phyloP scores from a whole-genome alignment of 2,113 vertebrate species.

The Aphyosemion australe region DNA sequence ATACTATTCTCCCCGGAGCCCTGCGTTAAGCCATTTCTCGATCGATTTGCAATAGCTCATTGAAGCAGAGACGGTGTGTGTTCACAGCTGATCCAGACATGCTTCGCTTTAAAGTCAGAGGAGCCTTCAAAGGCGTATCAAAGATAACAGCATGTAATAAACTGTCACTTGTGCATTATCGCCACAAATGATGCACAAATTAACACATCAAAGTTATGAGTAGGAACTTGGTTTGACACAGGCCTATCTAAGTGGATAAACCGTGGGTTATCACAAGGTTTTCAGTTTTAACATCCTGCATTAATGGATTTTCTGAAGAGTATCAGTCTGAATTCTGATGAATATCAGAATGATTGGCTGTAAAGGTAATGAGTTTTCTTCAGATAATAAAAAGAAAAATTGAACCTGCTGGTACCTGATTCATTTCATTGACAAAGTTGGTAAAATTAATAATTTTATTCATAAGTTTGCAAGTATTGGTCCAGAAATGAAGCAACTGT shows the following conservation, averaged over 20 bases:
- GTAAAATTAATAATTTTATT: not conserved
- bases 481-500: not conserved
- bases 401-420: not conserved
- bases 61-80: slow-evolving; percentile 50
- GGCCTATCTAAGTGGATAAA: not conserved
- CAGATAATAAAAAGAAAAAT: not conserved
- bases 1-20: slow-evolving; percentile 38
- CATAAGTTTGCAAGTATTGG: too few species aligned
- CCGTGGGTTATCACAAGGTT: not conserved
- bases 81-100: slow-evolving; percentile 55
- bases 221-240: slow-evolving; percentile 3
- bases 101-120: slow-evolving; percentile 34
- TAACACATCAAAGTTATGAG: slow-evolving; percentile 1
- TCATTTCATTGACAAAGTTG: not conserved
- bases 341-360: not conserved
- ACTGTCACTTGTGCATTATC: slow-evolving; percentile 40
- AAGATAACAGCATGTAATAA: slow-evolving; percentile 40
- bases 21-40: slow-evolving; percentile 46
- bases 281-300: slow-evolving; percentile 1
- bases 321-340: not conserved
- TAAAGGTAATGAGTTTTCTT: slow-evolving; percentile 5
- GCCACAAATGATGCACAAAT: slow-evolving; percentile 32
- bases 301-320: slow-evolving; percentile 7
- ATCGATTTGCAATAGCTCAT: slow-evolving; percentile 66
- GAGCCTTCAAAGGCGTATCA: slow-evolving; percentile 44